phyloP scores from a whole-genome alignment of 2,888 invertebrate genomes.

The Thumatha senex region DNA sequence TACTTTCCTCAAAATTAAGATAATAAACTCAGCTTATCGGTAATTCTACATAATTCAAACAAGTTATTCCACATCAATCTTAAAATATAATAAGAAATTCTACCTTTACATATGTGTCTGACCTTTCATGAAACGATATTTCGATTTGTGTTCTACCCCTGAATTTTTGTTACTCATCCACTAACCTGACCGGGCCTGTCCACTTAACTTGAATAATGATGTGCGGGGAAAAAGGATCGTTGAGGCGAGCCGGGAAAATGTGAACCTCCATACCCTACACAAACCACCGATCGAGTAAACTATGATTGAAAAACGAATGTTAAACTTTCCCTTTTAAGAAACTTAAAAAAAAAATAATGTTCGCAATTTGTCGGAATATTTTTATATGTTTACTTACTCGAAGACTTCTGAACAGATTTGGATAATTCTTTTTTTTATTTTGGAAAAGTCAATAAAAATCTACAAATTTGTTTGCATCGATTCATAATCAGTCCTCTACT shows the following conservation, averaged over 20 bases:
- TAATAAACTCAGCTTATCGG: no score
- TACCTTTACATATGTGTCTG: conserved; percentile 33
- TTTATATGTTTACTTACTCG: no score
- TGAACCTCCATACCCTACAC: conserved; percentile 34
- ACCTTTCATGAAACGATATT: conserved; percentile 47
- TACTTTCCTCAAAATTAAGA: no score
- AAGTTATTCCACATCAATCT: conserved; percentile 38
- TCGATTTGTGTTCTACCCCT: conserved; percentile 50
- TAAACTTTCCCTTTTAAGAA: conserved; percentile 27
- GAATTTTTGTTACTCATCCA: conserved; percentile 71
- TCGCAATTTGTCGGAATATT: no score
- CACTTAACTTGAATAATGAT: conserved; percentile 80
- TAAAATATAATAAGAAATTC: conserved; percentile 37
- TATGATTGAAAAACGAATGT: conserved; percentile 41
- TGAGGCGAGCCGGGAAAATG: conserved; percentile 63
- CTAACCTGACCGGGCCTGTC: conserved; percentile 69
- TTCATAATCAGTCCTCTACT: no score
- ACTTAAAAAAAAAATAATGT: no score
- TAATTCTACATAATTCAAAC: conserved; percentile 13
- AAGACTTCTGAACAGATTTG: no score
- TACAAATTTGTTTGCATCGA: no score
- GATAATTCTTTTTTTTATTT: no score
- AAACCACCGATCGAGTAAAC: conserved; percentile 33
- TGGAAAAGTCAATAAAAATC: no score
- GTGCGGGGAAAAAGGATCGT: conserved; percentile 65